Evolutionary conservation across 2,888 invertebrate species (phyloP), one percentile per base, ranked within the genome.

Genomic region (Troides oblongomaculatus): DNA sequence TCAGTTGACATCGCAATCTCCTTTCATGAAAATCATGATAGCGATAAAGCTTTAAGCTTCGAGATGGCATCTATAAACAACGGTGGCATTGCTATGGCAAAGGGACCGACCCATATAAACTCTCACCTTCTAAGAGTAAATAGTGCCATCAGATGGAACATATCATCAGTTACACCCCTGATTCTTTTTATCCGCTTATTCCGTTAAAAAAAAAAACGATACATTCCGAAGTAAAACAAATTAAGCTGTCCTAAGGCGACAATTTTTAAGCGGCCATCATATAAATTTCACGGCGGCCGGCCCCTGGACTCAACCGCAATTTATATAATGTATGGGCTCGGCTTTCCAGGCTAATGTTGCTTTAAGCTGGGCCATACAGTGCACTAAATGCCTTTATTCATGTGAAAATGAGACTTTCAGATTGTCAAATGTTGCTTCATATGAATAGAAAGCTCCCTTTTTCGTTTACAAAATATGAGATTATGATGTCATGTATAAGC

Each of bases 271-370:
- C 63, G 66, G 50, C 62, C 56, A 62, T 62, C 46, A 46, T 50
- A 69, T 69, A 69, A 66, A 69, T 69, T 66, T 60, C 23, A 57
- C 62, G 46, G 61, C 39, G 36, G 62, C 53, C 62, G 50, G 66
- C 39, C 57, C 25, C 56, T 25, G 66, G 66, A 25, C 65, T 66
- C 66, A 30, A 62, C 43, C 63, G 70, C 70, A 70, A 70, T 70
- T 66, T 70, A 66, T 66, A 66, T 63, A 70, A 70, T 66, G 66
- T 66, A 70, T 66, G 70, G 59, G 62, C 70, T 59, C 70, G 58
- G 63, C 66, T 70, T 66, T 60, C 14, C 60, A 30, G 43, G 66
- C 63, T 70, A 70, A 70, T 70, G 70, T 70, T 50, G 70, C 62
- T 66, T 70, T 66, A 66, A 70, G 62, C 58, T 50, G 68, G 30